These are phyloP conservation scores for Scaptomyza caliginosa DNA, from an alignment of 2,888 invertebrate species.

Conservation along the genomic window DNA sequence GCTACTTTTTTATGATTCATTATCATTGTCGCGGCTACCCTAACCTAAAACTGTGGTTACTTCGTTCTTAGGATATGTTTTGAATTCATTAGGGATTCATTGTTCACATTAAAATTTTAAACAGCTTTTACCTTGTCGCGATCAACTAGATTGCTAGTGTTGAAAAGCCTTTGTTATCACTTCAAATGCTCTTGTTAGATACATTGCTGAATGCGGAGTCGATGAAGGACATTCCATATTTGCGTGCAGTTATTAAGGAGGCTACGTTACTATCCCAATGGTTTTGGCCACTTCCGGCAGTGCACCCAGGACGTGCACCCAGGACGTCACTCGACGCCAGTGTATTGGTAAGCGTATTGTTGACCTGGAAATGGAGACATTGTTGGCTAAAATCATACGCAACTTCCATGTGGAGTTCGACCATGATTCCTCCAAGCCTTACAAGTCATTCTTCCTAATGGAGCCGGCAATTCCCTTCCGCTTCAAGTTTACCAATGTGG, in stretches of 20 bases:
- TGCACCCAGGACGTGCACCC: slow-evolving; percentile 85
- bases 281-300: slow-evolving; percentile 86
- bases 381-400: slow-evolving; percentile 83
- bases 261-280: slow-evolving; percentile 87
- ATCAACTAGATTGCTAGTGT: neutral
- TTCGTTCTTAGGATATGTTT: neutral
- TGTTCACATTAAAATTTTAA: neutral
- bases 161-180: slow-evolving; percentile 23
- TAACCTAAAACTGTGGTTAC: neutral
- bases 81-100: too few relatives aligned
- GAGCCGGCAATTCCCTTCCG: slow-evolving; percentile 78
- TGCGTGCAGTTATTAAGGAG: slow-evolving; percentile 90
- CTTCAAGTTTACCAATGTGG: slow-evolving; percentile 77
- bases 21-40: slow-evolving; percentile 19
- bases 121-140: neutral
- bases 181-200: slow-evolving; percentile 34
- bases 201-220: slow-evolving; percentile 83
- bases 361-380: slow-evolving; percentile 88
- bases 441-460: slow-evolving; percentile 68
- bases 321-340: too few relatives aligned
- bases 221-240: slow-evolving; percentile 85
- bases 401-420: slow-evolving; percentile 76
- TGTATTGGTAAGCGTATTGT: slow-evolving; percentile 90
- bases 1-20: slow-evolving; percentile 63
- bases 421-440: slow-evolving; percentile 67